Evolutionary conservation across 2,888 invertebrate genomes (phyloP), one percentile per base, ranked within the genome.

Genomic region (Autographa gamma): DNA sequence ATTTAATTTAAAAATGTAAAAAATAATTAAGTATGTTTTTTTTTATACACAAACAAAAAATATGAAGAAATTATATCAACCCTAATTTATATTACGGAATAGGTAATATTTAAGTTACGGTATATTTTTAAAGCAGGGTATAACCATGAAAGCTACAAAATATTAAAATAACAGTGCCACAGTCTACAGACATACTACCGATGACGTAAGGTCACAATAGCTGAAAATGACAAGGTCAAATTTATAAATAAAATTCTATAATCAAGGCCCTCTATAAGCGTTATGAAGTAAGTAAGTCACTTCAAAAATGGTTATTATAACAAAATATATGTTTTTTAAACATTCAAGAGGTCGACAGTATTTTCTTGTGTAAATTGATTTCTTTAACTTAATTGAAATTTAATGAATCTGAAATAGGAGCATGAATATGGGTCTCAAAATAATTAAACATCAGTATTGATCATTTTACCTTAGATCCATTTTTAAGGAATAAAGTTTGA

Each of bases 401-500:
- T n/a, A 25, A 48, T 48, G 16, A n/a, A 48, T n/a, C 8, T 48
- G n/a, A 16, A 25, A 56, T 25, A 13, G 13, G 25, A 5, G 11
- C 54, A 25, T 14, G 4, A 4, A 13, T 11, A 25, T 25, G 54
- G 19, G 19, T 13, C 13, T 56, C 13, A 11, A 5, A 19, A 13
- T 14, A 43, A 52, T 13, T 41, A 13, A 4, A 31, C 25, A 58
- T 67, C 13, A 65, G 65, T 41, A 32, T 34, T n/a, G 32, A 16
- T 56, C 18, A 63, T 79, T 90, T 93, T 96, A 98, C 98, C 97
- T 98, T 98, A 79, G 96, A 92, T 79, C 97, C 96, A 94, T 97
- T 97, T 93, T 97, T 97, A 77, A 97, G 94, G 85, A 97, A 95
- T 83, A 97, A 92, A 91, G 96, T 96, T 96, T 98, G 98, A 72